Percentiles rank a stretch among this genome's conserved stretches.
Evolutionary conservation across 2,797 vertebrate genomes (phyloP).

Genomic region (Channa striata): DNA sequence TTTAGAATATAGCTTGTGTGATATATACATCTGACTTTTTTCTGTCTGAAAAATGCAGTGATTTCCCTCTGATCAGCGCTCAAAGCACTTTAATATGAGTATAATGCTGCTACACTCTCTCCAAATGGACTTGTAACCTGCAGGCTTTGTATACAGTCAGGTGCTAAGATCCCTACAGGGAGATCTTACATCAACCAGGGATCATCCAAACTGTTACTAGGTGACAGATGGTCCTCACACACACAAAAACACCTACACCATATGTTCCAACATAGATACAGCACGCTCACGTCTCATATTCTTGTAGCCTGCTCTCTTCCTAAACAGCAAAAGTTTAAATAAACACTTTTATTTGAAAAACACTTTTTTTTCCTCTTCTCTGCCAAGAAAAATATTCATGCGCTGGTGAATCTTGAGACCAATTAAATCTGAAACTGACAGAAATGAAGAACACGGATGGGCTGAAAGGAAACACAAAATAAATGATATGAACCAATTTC

Average conservation of each 20-base stretch:
- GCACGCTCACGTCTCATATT: conserved; percentile 52
- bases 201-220: conserved; percentile 68
- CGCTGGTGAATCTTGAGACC: conserved; percentile 58
- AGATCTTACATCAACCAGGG: conserved; percentile 66
- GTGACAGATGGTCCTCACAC: conserved; percentile 78
- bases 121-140: conserved; percentile 63
- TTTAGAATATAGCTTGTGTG: background rate
- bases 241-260: conserved; percentile 60
- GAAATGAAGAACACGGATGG: conserved; percentile 38
- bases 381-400: conserved; percentile 47
- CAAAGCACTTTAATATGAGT: conserved; percentile 1
- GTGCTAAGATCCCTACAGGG: conserved; percentile 57
- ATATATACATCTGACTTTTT: conserved; percentile 13
- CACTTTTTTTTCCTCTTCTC: conserved; percentile 10
- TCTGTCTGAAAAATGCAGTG: background rate
- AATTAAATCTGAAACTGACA: conserved; percentile 76
- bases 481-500: conserved; percentile 34
- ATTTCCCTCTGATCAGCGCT: conserved; percentile 20
- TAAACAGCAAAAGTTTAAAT: conserved; percentile 53
- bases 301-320: conserved; percentile 30
- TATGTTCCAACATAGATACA: conserved; percentile 70
- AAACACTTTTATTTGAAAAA: conserved; percentile 34
- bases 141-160: conserved; percentile 63
- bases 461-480: conserved; percentile 28
- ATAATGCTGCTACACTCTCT: conserved; percentile 42